phyloP scores from a whole-genome alignment of 1,140 invertebrate genomes.

The Ladona fulva region DNA sequence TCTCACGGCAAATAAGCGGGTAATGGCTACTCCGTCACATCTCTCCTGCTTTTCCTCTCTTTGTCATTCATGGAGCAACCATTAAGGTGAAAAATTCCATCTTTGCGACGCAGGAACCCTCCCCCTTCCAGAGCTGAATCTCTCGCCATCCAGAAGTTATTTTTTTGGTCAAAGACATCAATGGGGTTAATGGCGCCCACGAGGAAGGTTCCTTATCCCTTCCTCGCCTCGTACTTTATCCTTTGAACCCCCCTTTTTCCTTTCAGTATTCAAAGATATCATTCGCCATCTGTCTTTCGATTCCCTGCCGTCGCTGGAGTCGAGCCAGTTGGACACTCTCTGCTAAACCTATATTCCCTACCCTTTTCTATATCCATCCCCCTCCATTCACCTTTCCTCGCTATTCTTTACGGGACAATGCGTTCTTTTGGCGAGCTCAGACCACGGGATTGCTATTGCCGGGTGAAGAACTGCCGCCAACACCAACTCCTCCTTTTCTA shows the following conservation, averaged over 20 bases:
- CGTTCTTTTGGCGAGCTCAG: background rate
- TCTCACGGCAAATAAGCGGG: too few species aligned
- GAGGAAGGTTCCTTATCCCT: background rate
- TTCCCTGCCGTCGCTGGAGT: background rate
- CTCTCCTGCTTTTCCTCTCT: too few species aligned
- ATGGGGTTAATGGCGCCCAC: background rate
- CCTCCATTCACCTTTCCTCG: background rate
- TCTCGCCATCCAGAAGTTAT: slow-evolving; percentile 4
- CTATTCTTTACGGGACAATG: slow-evolving; percentile 1
- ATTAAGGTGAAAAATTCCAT: too few species aligned
- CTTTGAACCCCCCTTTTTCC: background rate
- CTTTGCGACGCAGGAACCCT: background rate
- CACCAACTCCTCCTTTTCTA: background rate
- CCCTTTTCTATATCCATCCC: background rate
- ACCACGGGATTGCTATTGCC: background rate
- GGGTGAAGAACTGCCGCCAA: background rate
- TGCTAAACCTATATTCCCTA: background rate
- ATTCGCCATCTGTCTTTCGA: background rate
- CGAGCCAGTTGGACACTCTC: background rate
- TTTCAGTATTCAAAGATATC: slow-evolving; percentile 10
- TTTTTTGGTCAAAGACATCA: slow-evolving; percentile 7
- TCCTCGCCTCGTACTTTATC: background rate
- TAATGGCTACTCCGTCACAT: too few species aligned
- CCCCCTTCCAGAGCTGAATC: background rate
- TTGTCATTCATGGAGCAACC: too few species aligned